Base-by-base conservation (phyloP, 2,113 vertebrate species). In the Cyprinus carpio region DNA sequence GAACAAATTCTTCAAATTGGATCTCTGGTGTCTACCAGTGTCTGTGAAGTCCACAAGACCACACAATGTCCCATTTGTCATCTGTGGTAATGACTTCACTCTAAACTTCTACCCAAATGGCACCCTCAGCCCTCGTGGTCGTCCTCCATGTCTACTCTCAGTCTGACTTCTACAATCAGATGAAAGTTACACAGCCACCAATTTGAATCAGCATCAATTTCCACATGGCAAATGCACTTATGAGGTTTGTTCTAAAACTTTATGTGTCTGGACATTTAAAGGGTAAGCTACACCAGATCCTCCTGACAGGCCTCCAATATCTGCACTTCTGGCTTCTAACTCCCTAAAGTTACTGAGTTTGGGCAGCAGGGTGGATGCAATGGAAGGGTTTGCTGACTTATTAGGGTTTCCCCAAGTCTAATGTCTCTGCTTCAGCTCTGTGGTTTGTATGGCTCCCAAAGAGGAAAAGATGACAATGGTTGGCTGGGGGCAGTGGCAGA, bases 381-480 rank as follows among this genome's bases (percentile, higher is more conserved):
- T 37, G 20, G 11, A 78, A 60, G 40, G 72, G 23, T 10, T 40
- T 13, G 23, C 58, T 20, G 56, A 46, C 58, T 81, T 46, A 27
- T 81, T 62, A 60, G 20, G 56, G 34, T 62, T 81, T 46, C 78
- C 34, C 37, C 78, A 27, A 25, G 58, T 64, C 23, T 43, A 46
- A 75, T 12, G 6, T 56, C 71, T 40, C 37, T 31, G 6, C 46
- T 69, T 71, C 40, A 83, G 74, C 75, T 31, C 25, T 80, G 69
- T 54, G 62, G 80, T 71, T 75, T 81, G 29, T 51, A 40, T 20
- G 6, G 29, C 9, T 69, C 31, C 54, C 78, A 64, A 67, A 81
- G 34, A 71, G 82, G 82, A 84, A 81, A 81, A 31, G 1, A n/a
- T 43, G 89, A 86, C 64, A 64, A 62, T 40, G 23, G 64, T 64